Evolutionary conservation across 2,797 vertebrate genomes (phyloP).

Genomic region (Acrossocheilus wenchowensis): DNA sequence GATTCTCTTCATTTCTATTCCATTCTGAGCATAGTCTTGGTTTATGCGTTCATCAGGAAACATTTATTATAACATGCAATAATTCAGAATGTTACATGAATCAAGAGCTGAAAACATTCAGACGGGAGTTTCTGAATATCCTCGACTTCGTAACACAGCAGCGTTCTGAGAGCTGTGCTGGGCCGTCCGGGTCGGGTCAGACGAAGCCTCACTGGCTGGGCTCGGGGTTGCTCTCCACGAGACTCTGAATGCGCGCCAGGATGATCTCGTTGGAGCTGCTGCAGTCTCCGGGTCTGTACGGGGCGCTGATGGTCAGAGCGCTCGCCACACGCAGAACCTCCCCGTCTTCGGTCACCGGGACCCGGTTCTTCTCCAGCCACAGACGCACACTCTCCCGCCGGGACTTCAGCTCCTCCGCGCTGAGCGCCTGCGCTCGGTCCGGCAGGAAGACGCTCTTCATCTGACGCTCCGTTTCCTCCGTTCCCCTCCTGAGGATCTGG

Average conservation of each 20-base stretch:
- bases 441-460: slow-evolving; percentile 74
- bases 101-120: too few species aligned
- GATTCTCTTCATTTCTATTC: too few species aligned
- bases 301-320: slow-evolving; percentile 83
- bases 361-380: slow-evolving; percentile 89
- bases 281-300: slow-evolving; percentile 87
- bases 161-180: too few species aligned
- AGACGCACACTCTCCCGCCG: slow-evolving; percentile 72
- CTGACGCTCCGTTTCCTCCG: slow-evolving; percentile 66
- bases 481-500: slow-evolving; percentile 75
- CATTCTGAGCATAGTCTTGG: not conserved
- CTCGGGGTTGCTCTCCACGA: slow-evolving; percentile 71
- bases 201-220: not conserved
- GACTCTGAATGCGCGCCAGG: slow-evolving; percentile 85
- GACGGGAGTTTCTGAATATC: too few species aligned
- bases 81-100: too few species aligned
- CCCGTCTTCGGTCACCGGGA: slow-evolving; percentile 85
- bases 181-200: too few species aligned
- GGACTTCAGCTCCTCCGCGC: slow-evolving; percentile 72
- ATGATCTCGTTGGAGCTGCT: slow-evolving; percentile 90
- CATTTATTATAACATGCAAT: not conserved
- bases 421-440: slow-evolving; percentile 57
- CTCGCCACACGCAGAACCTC: slow-evolving; percentile 82
- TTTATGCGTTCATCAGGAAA: not conserved
- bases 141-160: too few species aligned